Conservation (phyloP, 2,797 vertebrate genomes). For the Nothura maculosa region DNA sequence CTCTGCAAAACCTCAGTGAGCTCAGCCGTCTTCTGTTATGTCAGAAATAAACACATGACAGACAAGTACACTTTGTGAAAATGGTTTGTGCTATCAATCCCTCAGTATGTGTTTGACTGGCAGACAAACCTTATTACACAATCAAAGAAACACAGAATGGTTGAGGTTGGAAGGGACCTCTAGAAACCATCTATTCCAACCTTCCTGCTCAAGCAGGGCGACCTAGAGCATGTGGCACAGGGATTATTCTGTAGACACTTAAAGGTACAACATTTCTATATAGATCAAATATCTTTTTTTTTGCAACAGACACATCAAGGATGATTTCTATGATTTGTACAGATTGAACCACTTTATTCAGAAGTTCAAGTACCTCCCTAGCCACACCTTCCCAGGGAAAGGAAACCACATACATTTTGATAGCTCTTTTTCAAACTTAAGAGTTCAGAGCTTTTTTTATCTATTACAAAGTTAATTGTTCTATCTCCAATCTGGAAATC, state of each 20-base stretch:
- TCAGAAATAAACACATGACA: neutral
- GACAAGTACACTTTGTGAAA: neutral
- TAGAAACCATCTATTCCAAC: too few relatives aligned
- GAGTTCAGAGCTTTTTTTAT: neutral
- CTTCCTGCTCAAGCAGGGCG: too few relatives aligned
- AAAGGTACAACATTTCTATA: neutral
- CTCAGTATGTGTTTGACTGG: neutral
- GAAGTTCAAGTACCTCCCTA: neutral
- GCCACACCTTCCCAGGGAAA: neutral
- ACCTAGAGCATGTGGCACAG: too few relatives aligned
- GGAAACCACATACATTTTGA: neutral
- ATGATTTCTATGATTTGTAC: neutral
- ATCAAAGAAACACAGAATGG: too few relatives aligned
- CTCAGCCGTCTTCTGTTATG: neutral
- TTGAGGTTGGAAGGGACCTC: too few relatives aligned
- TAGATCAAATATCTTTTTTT: neutral
- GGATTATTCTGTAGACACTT: conserved; percentile 11
- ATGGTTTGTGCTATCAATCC: neutral
- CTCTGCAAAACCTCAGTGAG: neutral
- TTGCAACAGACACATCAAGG: neutral
- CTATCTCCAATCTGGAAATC: neutral
- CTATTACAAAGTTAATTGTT: neutral
- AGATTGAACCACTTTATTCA: neutral
- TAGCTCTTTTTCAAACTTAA: neutral
- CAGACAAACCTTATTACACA: neutral